These are phyloP conservation scores for Mirza zaza DNA, from an alignment of 2,113 vertebrate genomes.

Conservation along the genomic window DNA sequence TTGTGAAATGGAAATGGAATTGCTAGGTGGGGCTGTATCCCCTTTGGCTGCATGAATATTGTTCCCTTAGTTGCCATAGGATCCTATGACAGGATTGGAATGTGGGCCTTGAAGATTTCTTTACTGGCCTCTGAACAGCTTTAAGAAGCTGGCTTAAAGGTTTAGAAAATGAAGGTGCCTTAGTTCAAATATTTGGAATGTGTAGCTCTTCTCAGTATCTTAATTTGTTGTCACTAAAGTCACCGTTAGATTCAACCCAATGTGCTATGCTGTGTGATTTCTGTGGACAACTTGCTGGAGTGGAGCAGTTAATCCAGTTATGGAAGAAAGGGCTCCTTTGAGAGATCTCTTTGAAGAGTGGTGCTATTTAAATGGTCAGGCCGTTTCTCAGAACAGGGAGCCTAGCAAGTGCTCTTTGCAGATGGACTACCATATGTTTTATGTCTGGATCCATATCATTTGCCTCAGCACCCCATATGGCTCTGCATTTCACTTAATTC, in stretches of 20 bases:
- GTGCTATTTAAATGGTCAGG: constrained; percentile 31
- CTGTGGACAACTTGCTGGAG: constrained; percentile 10
- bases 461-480: constrained; percentile 35
- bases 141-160: neutral
- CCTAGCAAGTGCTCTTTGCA: constrained; percentile 12
- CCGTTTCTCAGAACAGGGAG: constrained; percentile 16
- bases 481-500: constrained; percentile 18
- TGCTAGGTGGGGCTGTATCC: neutral
- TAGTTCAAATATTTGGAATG: neutral
- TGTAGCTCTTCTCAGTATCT: neutral
- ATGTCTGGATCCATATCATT: neutral
- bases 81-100: neutral
- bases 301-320: neutral
- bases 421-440: constrained; percentile 64
- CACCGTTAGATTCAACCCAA: neutral
- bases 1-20: constrained; percentile 14
- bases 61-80: neutral
- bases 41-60: neutral
- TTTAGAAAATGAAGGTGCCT: constrained; percentile 9
- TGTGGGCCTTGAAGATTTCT: constrained; percentile 22
- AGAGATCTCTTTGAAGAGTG: constrained; percentile 42
- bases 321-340: constrained; percentile 12
- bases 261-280: neutral
- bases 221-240: neutral
- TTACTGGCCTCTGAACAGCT: neutral